Evolutionary conservation across 2,113 vertebrate genomes (phyloP).

Genomic region (Acinonyx jubatus): DNA sequence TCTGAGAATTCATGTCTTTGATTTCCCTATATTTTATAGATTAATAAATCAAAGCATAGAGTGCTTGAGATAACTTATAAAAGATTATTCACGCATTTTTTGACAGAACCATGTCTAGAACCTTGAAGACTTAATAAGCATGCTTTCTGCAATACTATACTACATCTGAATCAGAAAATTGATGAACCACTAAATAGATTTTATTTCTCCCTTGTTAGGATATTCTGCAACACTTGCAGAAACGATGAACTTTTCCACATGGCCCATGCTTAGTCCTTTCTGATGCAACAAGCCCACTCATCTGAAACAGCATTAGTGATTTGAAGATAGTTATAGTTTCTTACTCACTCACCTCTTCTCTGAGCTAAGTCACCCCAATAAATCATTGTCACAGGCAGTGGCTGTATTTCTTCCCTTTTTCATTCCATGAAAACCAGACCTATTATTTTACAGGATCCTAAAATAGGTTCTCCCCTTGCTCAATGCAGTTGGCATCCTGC

Average conservation of each 20-base stretch:
- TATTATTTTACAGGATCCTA: background rate
- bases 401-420: background rate
- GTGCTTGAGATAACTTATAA: background rate
- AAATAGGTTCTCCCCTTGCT: background rate
- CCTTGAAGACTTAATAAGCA: background rate
- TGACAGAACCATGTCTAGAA: background rate
- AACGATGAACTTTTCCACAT: background rate
- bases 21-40: background rate
- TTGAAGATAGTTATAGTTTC: background rate
- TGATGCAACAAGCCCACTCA: background rate
- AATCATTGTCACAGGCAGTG: background rate
- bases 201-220: background rate
- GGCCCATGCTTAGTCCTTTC: background rate
- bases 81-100: background rate
- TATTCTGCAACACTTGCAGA: background rate
- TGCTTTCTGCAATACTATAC: background rate
- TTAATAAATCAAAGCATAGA: background rate
- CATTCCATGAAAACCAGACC: background rate
- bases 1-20: background rate
- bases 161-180: background rate
- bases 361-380: background rate
- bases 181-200: conserved; percentile 1
- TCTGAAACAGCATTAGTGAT: background rate
- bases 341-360: background rate
- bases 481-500: background rate